These are phyloP conservation scores for Drosophila niveifrons DNA, from an alignment of 2,888 invertebrate genomes.

Conservation along the genomic window DNA sequence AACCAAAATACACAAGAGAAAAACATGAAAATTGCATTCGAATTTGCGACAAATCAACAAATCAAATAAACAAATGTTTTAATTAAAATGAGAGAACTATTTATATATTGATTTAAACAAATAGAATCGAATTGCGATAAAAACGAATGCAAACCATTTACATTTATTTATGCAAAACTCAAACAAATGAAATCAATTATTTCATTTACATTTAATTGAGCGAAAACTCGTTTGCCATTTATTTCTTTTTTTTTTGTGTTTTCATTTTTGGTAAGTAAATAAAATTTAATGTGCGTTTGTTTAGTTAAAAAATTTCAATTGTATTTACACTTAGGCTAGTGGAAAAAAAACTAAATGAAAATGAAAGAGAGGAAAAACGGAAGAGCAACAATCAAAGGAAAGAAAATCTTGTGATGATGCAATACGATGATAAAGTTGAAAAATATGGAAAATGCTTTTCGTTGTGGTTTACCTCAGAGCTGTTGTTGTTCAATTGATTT, in stretches of 20 bases:
- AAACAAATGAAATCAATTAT: conserved; percentile 16
- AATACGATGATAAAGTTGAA: conserved; percentile 49
- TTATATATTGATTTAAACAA: conserved; percentile 4
- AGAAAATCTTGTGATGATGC: conserved; percentile 46
- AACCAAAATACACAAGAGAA: not conserved
- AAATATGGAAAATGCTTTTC: conserved; percentile 70
- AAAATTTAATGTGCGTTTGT: conserved; percentile 31
- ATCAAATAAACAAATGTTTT: conserved; percentile 10
- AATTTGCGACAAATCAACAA: conserved; percentile 2
- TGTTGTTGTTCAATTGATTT: conserved; percentile 62
- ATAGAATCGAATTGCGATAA: conserved; percentile 1
- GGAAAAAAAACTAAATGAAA: conserved; percentile 27
- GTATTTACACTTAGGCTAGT: conserved; percentile 41
- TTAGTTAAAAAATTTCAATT: conserved; percentile 10
- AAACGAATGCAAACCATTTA: not conserved
- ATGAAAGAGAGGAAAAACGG: conserved; percentile 9
- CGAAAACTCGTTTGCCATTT: conserved; percentile 16
- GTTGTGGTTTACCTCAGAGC: conserved; percentile 84
- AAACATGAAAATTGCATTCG: conserved; percentile 12
- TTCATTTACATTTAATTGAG: conserved; percentile 39
- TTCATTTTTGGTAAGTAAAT: not conserved
- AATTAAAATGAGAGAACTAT: conserved; percentile 14
- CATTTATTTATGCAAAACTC: conserved; percentile 1
- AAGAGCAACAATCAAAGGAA: conserved; percentile 20
- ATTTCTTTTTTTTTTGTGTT: not conserved